Base-by-base conservation (phyloP, 2,797 vertebrate species). In the Neoniphon sammara region DNA sequence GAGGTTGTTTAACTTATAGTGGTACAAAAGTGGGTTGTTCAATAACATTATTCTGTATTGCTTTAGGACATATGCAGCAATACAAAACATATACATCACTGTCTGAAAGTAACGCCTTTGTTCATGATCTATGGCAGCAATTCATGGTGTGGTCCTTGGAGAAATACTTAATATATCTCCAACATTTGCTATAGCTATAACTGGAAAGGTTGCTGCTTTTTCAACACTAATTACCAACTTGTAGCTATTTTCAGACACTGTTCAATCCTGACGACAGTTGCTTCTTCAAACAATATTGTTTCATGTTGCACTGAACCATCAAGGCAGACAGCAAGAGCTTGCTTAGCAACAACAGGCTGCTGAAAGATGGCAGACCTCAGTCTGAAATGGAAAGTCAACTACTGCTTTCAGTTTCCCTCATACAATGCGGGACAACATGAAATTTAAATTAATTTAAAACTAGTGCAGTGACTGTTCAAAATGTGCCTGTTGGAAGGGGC, bases 141-240 rank as follows among this genome's bases (percentile, higher is more conserved):
- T 14, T 58, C 64, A 47, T 66, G 30, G 34, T 21, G 66, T 49
- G 61, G 12, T 34, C 53, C 20, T 59, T 14, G 9, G 65, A 73
- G 68, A 76, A 67, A 63, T 0, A 0, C 36, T 69, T n/a, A 72
- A 66, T 39, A 23, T 64, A 36, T 47, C 73, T 23, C 11, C 25
- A 27, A 54, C 50, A 25, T 60, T 78, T 82, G 60, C 30, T 47
- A 42, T 25, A 25, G 54, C 64, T 61, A 9, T 68, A 75, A 42
- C 73, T 67, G 55, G 30, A 79, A 73, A 71, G 34, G 30, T 61
- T 21, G 7, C 46, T 52, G n/a, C 58, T 55, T 66, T 64, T 74
- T 58, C 25, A 36, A 14, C 49, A 49, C 53, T 85, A 88, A 90
- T 90, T 83, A 76, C 52, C 69, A 18, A 66, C 65, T 81, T 72